Evolutionary conservation across 1,140 invertebrate genomes (phyloP).

Genomic region (Drosophila nikananu): DNA sequence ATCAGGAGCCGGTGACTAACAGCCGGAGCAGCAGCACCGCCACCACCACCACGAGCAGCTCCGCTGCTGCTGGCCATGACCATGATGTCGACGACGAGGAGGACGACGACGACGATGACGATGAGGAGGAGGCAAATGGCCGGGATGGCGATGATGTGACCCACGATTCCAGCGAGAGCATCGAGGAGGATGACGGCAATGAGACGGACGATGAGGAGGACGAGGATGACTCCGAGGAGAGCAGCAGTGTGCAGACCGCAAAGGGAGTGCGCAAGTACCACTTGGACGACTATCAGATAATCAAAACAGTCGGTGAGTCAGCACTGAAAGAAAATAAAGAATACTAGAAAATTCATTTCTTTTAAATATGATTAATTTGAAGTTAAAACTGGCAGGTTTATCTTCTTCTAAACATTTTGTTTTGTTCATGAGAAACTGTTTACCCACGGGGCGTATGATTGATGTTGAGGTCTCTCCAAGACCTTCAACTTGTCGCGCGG

Average conservation of each 20-base stretch:
- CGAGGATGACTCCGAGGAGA: slow-evolving; percentile 73
- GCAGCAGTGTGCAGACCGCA: slow-evolving; percentile 87
- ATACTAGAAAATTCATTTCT: background rate
- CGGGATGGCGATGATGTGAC: slow-evolving; percentile 64
- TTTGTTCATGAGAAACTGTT: slow-evolving; percentile 12
- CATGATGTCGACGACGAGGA: slow-evolving; percentile 55
- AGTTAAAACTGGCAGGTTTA: background rate
- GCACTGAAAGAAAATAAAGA: background rate
- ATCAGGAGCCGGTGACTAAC: slow-evolving; percentile 32
- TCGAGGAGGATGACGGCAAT: slow-evolving; percentile 78
- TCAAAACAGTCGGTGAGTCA: slow-evolving; percentile 92
- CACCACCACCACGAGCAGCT: slow-evolving; percentile 50
- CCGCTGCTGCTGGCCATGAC: slow-evolving; percentile 36
- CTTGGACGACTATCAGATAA: slow-evolving; percentile 91
- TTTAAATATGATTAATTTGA: background rate
- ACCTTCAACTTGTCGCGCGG: slow-evolving; percentile 50
- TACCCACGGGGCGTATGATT: slow-evolving; percentile 43
- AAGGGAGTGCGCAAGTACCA: slow-evolving; percentile 90
- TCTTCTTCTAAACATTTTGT: background rate
- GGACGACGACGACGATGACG: slow-evolving; percentile 53
- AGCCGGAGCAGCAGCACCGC: slow-evolving; percentile 53
- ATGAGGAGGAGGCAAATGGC: slow-evolving; percentile 53
- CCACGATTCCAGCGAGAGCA: slow-evolving; percentile 72
- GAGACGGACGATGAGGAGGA: slow-evolving; percentile 79
- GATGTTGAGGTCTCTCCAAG: slow-evolving; percentile 37